Evolutionary conservation across 2,888 invertebrate genomes (phyloP), one percentile per base, ranked within the genome.

Genomic region (Scelioninae gen. 2): DNA sequence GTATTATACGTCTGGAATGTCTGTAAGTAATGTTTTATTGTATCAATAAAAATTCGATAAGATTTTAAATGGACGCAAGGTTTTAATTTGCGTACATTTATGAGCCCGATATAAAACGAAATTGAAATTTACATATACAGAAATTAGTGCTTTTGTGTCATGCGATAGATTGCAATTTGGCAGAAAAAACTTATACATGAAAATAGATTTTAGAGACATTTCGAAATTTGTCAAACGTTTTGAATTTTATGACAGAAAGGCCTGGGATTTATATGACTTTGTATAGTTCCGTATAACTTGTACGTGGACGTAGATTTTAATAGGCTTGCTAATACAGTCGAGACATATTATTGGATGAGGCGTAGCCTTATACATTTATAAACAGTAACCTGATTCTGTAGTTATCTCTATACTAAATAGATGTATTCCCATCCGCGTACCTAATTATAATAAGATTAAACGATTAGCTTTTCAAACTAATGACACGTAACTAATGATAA

Each of bases 391-490:
- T 60, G 65, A 72, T 65, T 72, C 65, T 65, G 48, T 25, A 58
- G 72, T 72, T 72, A 72, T 71, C 71, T 64, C 71, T 53, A 43
- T 58, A 52, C 58, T 46, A 52, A 64, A 70, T 46, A 46, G 37
- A 55, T 41, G 65, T 53, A 53, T 60, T 55, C 60, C 41, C 60
- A 72, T 60, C 52, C 58, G 48, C 64, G 45, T 60, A 28, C 65
- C 46, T 72, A 65, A 72, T 72, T 72, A 72, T 60, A 71, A 71
- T 65, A 48, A 65, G 65, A 72, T 65, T 53, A 61, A 65, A 61
- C 65, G 72, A 65, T 65, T 60, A 72, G 58, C 65, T 25, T 60
- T 65, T 60, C 35, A 19, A 65, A 64, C 71, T 64, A 71, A 64
- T 64, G 58, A 58, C 52, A 64, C 57, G 64, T 71, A 58, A 71